phyloP scores from a whole-genome alignment of 35 echinoderm and acorn worm genomes.

The Ophiothrix spiculata region DNA sequence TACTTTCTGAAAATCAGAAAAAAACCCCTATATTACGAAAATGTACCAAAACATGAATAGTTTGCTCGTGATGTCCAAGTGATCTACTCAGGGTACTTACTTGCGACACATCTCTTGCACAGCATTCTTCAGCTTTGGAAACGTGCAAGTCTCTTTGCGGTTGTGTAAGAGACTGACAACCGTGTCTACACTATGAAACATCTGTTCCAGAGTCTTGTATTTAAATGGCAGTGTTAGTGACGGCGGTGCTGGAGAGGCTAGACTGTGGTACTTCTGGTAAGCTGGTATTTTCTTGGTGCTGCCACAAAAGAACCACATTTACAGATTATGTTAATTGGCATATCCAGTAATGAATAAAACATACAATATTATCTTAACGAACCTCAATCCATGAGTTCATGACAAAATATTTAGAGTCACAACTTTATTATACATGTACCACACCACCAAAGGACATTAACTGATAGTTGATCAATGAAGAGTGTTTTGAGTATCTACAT shows the following conservation, averaged over 20 bases:
- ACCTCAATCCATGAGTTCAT: not conserved
- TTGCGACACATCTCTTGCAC: slow-evolving; percentile 94
- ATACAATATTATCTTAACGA: not conserved
- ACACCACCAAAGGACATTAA: too few relatives aligned
- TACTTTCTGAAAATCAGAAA: too few relatives aligned
- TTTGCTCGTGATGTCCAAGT: too few relatives aligned
- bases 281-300: slow-evolving; percentile 55
- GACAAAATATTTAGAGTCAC: not conserved
- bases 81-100: too few relatives aligned
- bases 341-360: not conserved
- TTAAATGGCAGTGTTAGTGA: slow-evolving; percentile 72
- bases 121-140: slow-evolving; percentile 77
- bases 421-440: too few relatives aligned
- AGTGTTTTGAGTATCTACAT: too few relatives aligned
- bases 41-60: too few relatives aligned
- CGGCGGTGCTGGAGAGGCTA: slow-evolving; percentile 56
- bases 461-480: not conserved
- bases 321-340: too few relatives aligned
- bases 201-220: slow-evolving; percentile 80
- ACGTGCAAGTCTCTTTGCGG: slow-evolving; percentile 74
- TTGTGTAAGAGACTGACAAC: slow-evolving; percentile 91
- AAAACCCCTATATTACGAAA: too few relatives aligned
- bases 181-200: slow-evolving; percentile 87
- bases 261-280: slow-evolving; percentile 74
- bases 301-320: not conserved